Evolutionary conservation across 2,888 invertebrate genomes (phyloP).

Genomic region (Lamellibrachia satsuma): DNA sequence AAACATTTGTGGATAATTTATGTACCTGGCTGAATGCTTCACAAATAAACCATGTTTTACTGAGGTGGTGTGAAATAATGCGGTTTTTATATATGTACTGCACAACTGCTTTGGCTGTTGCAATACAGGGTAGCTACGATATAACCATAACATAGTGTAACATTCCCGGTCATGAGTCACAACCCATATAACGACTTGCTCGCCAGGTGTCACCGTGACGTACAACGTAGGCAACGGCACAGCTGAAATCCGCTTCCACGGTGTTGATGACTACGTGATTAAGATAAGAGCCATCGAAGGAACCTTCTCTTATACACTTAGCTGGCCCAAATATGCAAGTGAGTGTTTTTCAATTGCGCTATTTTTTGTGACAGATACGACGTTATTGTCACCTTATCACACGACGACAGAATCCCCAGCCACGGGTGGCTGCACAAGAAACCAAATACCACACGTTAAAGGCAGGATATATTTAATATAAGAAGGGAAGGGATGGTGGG

Average conservation of each 20-base stretch:
- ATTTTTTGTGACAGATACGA: background rate
- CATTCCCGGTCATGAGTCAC: background rate
- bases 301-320: background rate
- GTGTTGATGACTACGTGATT: background rate
- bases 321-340: conserved; percentile 5
- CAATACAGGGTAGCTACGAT: too few relatives aligned
- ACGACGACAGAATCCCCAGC: background rate
- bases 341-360: background rate
- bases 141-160: background rate
- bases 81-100: too few relatives aligned
- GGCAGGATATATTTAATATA: too few relatives aligned
- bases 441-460: background rate
- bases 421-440: background rate
- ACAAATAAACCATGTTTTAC: too few relatives aligned
- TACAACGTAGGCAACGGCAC: background rate
- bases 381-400: background rate
- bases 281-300: background rate
- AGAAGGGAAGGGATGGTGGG: too few relatives aligned
- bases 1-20: too few relatives aligned
- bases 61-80: too few relatives aligned
- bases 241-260: background rate
- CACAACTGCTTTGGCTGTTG: too few relatives aligned
- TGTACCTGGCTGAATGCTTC: too few relatives aligned
- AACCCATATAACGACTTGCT: background rate
- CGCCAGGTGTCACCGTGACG: background rate